Evolutionary conservation across 2,113 vertebrate species (phyloP).

Genomic region (Propithecus coquereli): DNA sequence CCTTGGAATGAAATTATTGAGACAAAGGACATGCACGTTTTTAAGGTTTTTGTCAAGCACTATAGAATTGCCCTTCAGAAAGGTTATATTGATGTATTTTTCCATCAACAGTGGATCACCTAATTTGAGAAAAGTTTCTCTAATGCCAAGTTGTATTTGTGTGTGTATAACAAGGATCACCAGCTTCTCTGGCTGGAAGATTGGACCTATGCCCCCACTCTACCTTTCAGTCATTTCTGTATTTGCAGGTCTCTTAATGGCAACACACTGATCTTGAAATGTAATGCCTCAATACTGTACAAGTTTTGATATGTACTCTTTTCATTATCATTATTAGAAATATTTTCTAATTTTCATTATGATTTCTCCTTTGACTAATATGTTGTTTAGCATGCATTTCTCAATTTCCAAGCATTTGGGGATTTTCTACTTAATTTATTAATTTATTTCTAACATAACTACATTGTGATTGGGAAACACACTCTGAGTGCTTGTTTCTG

Average conservation of each 20-base stretch:
- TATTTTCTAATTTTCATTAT: conserved; percentile 41
- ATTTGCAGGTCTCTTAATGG: conserved; percentile 2
- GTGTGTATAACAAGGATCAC: not conserved
- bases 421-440: not conserved
- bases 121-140: conserved; percentile 22
- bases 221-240: conserved; percentile 17
- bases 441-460: conserved; percentile 30
- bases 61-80: conserved; percentile 21
- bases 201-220: not conserved
- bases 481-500: conserved; percentile 7
- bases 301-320: not conserved
- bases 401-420: not conserved
- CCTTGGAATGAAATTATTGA: conserved; percentile 18
- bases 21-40: not conserved
- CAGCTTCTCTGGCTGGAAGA: not conserved
- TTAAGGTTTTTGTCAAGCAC: conserved; percentile 21
- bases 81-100: not conserved
- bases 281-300: not conserved
- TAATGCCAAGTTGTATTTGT: not conserved
- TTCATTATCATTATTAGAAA: conserved; percentile 5
- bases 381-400: not conserved
- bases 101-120: not conserved
- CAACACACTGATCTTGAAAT: not conserved
- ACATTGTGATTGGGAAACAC: not conserved
- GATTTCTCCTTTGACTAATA: conserved; percentile 12